These are phyloP conservation scores for Xiphorhynchus elegans DNA, from an alignment of 2,113 vertebrate genomes.

Conservation along the genomic window DNA sequence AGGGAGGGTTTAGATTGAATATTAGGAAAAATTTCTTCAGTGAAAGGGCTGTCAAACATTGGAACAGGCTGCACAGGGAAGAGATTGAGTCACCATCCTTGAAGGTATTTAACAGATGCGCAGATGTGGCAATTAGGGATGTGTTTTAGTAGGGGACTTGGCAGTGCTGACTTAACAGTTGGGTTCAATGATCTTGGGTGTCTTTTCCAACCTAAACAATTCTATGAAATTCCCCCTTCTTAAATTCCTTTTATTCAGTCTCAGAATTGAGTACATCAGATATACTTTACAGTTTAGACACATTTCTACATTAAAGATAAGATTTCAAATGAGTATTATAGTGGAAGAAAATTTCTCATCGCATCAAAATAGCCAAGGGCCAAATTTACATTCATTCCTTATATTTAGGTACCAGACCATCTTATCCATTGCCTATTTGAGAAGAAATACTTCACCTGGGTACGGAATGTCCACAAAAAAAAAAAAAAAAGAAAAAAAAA, in stretches of 20 bases:
- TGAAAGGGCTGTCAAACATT: background rate
- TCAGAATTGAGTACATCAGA: background rate
- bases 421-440: background rate
- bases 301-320: background rate
- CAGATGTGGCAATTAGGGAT: background rate
- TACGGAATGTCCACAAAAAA: background rate
- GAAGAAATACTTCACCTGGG: background rate
- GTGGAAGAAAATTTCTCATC: background rate
- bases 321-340: background rate
- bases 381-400: background rate
- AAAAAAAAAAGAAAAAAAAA: background rate
- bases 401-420: background rate
- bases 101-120: background rate
- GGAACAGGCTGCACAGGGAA: background rate
- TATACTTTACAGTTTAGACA: background rate
- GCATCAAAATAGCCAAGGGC: background rate
- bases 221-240: background rate
- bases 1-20: background rate
- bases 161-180: background rate
- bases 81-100: background rate
- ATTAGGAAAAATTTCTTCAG: background rate
- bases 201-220: background rate
- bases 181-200: background rate
- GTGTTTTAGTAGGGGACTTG: background rate
- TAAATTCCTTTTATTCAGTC: background rate